Base-by-base conservation (phyloP, 2,797 vertebrate genomes). In the Trematocara caparti region DNA sequence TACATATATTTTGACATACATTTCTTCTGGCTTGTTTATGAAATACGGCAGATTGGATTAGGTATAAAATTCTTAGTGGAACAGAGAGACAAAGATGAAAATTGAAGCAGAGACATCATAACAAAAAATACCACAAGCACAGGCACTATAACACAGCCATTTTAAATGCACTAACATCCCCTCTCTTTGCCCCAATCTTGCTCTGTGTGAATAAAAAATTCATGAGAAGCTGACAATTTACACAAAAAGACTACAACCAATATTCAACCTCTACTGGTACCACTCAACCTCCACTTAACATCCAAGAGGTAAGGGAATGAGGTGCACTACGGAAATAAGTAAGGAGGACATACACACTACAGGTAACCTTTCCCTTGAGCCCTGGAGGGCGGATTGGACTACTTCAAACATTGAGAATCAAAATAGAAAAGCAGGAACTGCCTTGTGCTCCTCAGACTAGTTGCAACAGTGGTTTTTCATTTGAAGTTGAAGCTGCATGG, bases 201-300 rank as follows among this genome's bases (percentile, higher is more conserved):
- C 62, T 72, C 34, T 76, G 17, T 49, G 45, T 77, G 47, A 49
- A 87, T 88, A 69, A 85, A 89, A 87, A 55, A 86, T 78, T 64
- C 34, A 71, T 71, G 66, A 71, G 83, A 80, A 72, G 76, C 75
- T 36, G 64, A 57, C 51, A 62, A 87, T 88, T 88, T 86, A 78
- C 73, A 88, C 34, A 3, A 83, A 84, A 76, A 86, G 24, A 75
- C 82, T 32, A 76, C 69, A 82, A 59, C 85, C 79, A 76, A 77
- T 81, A 79, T 80, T 82, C n/a, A 4, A 76, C 45, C 76, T 85
- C 51, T 19, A 71, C 75, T 47, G 66, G 66, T 45, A 82, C 77
- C 79, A 74, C 55, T 83, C 55, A 77, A 51, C 24, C 11, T 74
- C 79, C 75, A 74, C 78, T 80, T 89, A 64, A 83, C 66, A 71